Evolutionary conservation across 2,888 invertebrate genomes (phyloP), one percentile per base, ranked within the genome.

Genomic region (Thyatira batis): DNA sequence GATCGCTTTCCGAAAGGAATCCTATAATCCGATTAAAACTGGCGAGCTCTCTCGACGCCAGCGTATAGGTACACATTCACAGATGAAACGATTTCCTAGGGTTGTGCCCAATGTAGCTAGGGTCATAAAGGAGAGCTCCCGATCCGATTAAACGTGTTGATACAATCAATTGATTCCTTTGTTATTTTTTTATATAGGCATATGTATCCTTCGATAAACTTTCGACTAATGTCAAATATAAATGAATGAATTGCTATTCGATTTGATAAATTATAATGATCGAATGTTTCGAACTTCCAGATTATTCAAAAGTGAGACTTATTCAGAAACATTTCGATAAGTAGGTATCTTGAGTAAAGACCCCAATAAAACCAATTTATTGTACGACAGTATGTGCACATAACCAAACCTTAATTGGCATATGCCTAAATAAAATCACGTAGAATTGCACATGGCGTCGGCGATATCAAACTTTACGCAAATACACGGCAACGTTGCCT

Each of bases 11-110:
- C 63, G 65, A 60, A 68, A 69, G 67, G 69, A 71, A 65, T 67
- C 66, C 65, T 54, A 55, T 74, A 69, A 71, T 61, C 65, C 61
- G 57, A 67, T 70, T 71, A 66, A 67, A 57, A 45, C 61, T 53
- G 52, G 39, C 33, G 52, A 54, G 46, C 55, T 72, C 63, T 59
- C 55, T 50, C 33, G 8, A 45, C 23, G n/a, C 25, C 58, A 46
- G 58, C 51, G 55, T 53, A 58, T n/a, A 53, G 33, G 49, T 54
- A 57, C 58, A 59, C 54, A 55, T 23, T 45, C 44, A 20, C 21
- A n/a, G 13, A 25, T 45, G 25, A 45, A 45, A 45, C 11, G 25
- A 45, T 45, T 25, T 25, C 45, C 23, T 45, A 8, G 13, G 25
- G 25, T 45, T 25, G 25, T 45, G 45, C 25, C 21, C n/a, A 13